phyloP scores from a whole-genome alignment of 2,888 invertebrate genomes.

The Lomographa bimaculata region DNA sequence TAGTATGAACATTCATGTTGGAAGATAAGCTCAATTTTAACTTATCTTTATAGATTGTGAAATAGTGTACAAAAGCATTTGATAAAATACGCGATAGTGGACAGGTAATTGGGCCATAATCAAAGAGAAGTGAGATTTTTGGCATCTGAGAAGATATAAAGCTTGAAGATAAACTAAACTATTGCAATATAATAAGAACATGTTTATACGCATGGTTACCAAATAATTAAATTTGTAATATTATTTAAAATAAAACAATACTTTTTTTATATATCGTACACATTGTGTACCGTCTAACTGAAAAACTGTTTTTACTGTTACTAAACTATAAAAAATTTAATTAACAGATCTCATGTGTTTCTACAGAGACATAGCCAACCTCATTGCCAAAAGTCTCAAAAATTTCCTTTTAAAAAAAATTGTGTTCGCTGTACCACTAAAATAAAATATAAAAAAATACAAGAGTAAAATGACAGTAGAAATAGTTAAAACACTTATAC shows the following conservation, averaged over 20 bases:
- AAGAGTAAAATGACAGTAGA: constrained; percentile 45
- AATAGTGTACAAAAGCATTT: constrained; percentile 26
- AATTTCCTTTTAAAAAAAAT: constrained; percentile 11
- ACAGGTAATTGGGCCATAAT: constrained; percentile 5
- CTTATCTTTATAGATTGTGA: constrained; percentile 7
- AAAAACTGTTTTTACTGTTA: too few species aligned
- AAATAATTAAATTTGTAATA: too few species aligned
- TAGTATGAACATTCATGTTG: too few species aligned
- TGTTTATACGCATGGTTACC: too few species aligned
- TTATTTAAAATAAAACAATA: neutral
- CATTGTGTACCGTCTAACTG: too few species aligned
- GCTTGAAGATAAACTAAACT: constrained; percentile 4
- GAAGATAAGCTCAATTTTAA: too few species aligned
- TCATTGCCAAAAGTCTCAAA: constrained; percentile 8
- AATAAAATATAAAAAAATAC: constrained; percentile 41
- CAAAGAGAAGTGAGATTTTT: constrained; percentile 9
- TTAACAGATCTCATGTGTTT: too few species aligned
- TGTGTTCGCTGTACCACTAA: constrained; percentile 36
- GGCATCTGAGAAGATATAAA: constrained; percentile 7
- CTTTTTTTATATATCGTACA: too few species aligned
- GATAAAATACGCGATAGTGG: constrained; percentile 27
- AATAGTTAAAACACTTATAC: constrained; percentile 56
- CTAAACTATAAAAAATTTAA: too few species aligned
- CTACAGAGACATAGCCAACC: too few species aligned
- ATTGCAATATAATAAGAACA: too few species aligned